Base-by-base conservation (phyloP, 2,113 vertebrate genomes). In the Eclectus roratus region DNA sequence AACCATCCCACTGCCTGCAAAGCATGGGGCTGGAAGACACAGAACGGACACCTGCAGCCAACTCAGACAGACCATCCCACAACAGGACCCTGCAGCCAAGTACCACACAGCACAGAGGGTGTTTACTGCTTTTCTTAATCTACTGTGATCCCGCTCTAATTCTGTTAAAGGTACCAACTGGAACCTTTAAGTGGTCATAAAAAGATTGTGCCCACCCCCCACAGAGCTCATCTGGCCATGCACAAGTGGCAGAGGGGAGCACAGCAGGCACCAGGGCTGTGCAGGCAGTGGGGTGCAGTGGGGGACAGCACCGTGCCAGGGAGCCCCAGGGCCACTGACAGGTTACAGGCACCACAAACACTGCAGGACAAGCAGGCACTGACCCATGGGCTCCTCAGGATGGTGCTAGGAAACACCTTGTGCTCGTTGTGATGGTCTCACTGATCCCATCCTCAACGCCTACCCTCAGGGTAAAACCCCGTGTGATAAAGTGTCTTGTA, bases 111-210 rank as follows among this genome's bases (percentile, higher is more conserved):
- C 80, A 68, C 27, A 20, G 55, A 50, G 71, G 49, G 72, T 83
- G 85, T 63, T 81, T 58, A 73, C 31, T 17, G 69, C 76, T 71
- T 69, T 39, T 55, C 58, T 60, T 72, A 88, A 92, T 88, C 88
- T 80, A 4, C 24, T 8, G 7, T 63, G 77, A 95, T 82, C 77
- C 61, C n/a, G 0, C 29, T 64, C 27, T 89, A 79, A 88, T 89
- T 93, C 81, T 80, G 29, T 47, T 73, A 58, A 60, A 95, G 49
- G 70, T 41, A 80, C 52, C 90, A 96, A 86, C 79, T 63, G 80
- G 31, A 88, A 76, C 37, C 63, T 91, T 83, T 96, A 93, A 93
- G 64, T 85, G 81, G 74, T 52, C 90, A 82, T 90, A 77, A 90
- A 95, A 94, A 88, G 85, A 95, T 88, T 86, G 61, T 18, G 41